Evolutionary conservation across 2,113 vertebrate species (phyloP).

Genomic region (Eira barbara): DNA sequence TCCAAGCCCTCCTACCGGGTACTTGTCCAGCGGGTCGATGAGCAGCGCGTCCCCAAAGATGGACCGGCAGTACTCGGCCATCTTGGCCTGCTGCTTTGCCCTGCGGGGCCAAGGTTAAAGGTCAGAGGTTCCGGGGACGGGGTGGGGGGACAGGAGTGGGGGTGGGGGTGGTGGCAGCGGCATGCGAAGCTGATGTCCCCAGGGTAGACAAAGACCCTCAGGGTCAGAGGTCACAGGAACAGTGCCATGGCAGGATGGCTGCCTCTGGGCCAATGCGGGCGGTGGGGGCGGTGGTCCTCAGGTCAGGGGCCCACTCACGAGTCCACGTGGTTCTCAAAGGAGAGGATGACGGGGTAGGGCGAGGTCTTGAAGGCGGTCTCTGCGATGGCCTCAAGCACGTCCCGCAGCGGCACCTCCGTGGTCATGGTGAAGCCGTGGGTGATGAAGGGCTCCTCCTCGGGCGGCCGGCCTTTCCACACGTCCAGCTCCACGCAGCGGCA

Average conservation of each 20-base stretch:
- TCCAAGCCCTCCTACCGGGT: conserved; percentile 82
- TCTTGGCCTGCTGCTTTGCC: conserved; percentile 92
- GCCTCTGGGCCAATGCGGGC: neutral
- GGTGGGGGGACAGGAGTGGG: too few relatives aligned
- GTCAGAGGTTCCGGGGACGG: neutral
- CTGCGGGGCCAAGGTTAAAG: conserved; percentile 74
- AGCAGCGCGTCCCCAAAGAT: conserved; percentile 92
- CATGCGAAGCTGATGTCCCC: neutral
- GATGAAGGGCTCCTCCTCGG: conserved; percentile 93
- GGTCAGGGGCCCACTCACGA: conserved; percentile 86
- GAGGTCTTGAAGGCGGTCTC: conserved; percentile 94
- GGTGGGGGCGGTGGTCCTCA: neutral
- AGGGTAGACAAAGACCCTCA: neutral
- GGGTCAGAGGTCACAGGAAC: neutral
- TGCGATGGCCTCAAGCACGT: conserved; percentile 93
- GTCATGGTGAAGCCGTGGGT: conserved; percentile 97
- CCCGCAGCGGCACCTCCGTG: conserved; percentile 90
- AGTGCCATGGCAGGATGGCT: neutral
- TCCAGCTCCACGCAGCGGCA: conserved; percentile 94
- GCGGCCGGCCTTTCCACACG: conserved; percentile 92
- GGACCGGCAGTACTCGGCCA: conserved; percentile 92
- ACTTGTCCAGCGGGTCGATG: conserved; percentile 92
- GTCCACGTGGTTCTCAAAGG: conserved; percentile 95
- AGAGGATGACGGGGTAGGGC: conserved; percentile 90
- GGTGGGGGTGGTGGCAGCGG: neutral